Evolutionary conservation across 2,888 invertebrate genomes (phyloP).

Genomic region (Gastrophysa polygoni): DNA sequence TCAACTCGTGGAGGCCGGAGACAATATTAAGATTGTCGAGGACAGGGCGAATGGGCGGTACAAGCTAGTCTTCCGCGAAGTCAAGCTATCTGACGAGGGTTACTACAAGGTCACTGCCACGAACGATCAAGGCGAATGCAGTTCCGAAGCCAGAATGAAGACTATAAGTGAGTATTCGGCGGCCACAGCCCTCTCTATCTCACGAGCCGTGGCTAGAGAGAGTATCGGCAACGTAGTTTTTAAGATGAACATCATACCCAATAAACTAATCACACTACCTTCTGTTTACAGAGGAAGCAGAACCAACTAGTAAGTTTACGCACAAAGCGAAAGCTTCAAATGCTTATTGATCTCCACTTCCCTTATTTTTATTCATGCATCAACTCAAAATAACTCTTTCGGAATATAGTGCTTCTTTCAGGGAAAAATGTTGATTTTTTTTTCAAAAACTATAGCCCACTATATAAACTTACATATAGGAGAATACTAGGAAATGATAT

Average conservation of each 20-base stretch:
- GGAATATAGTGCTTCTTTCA: no score
- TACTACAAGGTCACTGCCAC: conserved; percentile 78
- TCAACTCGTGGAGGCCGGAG: conserved; percentile 64
- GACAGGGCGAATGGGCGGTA: conserved; percentile 69
- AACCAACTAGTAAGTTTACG: conserved; percentile 53
- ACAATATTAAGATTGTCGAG: conserved; percentile 65
- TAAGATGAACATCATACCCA: no score
- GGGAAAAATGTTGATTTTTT: no score
- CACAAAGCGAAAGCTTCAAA: conserved; percentile 3
- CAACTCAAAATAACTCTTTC: no score
- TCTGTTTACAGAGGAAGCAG: conserved; percentile 54
- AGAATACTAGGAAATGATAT: no score
- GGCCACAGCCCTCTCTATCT: no score
- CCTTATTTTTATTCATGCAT: not conserved
- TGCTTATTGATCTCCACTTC: not conserved
- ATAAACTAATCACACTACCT: conserved; percentile 13
- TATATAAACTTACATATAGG: no score
- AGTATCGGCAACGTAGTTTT: no score
- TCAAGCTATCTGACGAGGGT: conserved; percentile 76
- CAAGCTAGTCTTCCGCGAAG: conserved; percentile 73
- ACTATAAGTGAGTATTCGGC: conserved; percentile 70
- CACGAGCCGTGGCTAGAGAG: no score
- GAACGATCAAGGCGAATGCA: conserved; percentile 77
- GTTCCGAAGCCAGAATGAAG: conserved; percentile 70
- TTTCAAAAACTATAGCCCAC: no score